A percentile compares a stretch with the other conserved stretches of the same genome.
These are phyloP conservation scores for Tromatobia lineatoria DNA, from an alignment of 2,888 invertebrate genomes.

Conservation along the genomic window DNA sequence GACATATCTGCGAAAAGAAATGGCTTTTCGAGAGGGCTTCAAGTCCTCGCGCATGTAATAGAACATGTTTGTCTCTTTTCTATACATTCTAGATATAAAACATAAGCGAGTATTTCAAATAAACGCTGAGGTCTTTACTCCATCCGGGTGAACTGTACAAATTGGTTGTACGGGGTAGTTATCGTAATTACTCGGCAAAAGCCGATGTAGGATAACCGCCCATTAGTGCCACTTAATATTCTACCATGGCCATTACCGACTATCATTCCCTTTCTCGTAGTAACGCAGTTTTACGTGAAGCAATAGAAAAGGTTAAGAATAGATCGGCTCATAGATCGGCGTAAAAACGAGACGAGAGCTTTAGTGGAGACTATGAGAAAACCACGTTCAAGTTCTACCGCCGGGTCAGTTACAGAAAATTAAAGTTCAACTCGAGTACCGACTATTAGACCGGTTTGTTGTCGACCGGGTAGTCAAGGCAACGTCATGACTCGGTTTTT, in stretches of 20 bases:
- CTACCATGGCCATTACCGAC: conserved; percentile 54
- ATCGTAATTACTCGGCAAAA: conserved; percentile 34
- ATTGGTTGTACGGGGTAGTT: conserved; percentile 38
- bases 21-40: neutral
- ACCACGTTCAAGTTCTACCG: conserved; percentile 70
- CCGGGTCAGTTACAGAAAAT: conserved; percentile 83
- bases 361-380: conserved; percentile 57
- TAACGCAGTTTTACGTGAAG: conserved; percentile 33
- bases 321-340: conserved; percentile 32
- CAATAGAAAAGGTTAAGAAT: conserved; percentile 24
- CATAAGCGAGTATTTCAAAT: neutral
- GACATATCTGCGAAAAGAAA: neutral
- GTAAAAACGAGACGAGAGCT: conserved; percentile 59
- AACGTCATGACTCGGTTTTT: conserved; percentile 73
- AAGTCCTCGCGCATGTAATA: neutral
- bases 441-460: conserved; percentile 83
- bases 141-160: neutral
- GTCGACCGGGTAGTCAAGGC: conserved; percentile 82
- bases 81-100: neutral
- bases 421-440: conserved; percentile 82
- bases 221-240: conserved; percentile 67
- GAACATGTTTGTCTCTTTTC: neutral
- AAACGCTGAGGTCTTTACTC: neutral
- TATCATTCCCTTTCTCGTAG: conserved; percentile 43
- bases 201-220: conserved; percentile 35